Base-by-base conservation (phyloP, 1,140 invertebrate genomes). In the Danaus plexippus region DNA sequence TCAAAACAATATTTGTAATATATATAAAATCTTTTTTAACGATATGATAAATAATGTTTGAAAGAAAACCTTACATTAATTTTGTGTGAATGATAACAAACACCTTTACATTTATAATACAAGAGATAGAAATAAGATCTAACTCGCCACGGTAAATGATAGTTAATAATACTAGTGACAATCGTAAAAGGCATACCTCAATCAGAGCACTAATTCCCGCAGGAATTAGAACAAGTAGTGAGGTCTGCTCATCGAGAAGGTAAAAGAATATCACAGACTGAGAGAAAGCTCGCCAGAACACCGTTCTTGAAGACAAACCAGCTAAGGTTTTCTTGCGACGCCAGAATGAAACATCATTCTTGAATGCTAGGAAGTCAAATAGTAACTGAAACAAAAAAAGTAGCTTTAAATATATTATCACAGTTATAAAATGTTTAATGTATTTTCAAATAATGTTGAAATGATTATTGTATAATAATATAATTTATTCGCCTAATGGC, bases 281-380 rank as follows among this genome's bases (percentile, higher is more conserved):
- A 55, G 96, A 98, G 71, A 99, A 95, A 32, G 94, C 94, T 51
- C 97, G 89, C 97, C 98, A 99, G 9, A 98, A 66, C 6, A 98
- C 92, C 4, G 95, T 96, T 56, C 95, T 90, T 9, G 92, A 90
- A 8, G 97, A 99, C 2, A 99, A 77, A 1, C 98, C 98, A 40
- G 93, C 95, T 82, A 98, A 93, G 1, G 92, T 94, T 42, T 91
- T 91, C 67, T 94, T 92, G 10, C 91, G 90, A 56, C 92, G 91
- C 98, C 98, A 99, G 80, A 98, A 99, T 63, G 90, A 92, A 5
- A 99, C 95, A 70, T 99, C 98, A 86, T 98, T 99, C 90, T 99
- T 99, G 72, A 99, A 98, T 2, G 98, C 96, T 47, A 99, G 87
- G 72, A 99, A 96, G 78, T 99, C 98, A 78, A 99, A 97, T 9